These are phyloP conservation scores for Hippasteria phrygiana DNA, from an alignment of 53 echinoderm and acorn worm species.

Conservation along the genomic window DNA sequence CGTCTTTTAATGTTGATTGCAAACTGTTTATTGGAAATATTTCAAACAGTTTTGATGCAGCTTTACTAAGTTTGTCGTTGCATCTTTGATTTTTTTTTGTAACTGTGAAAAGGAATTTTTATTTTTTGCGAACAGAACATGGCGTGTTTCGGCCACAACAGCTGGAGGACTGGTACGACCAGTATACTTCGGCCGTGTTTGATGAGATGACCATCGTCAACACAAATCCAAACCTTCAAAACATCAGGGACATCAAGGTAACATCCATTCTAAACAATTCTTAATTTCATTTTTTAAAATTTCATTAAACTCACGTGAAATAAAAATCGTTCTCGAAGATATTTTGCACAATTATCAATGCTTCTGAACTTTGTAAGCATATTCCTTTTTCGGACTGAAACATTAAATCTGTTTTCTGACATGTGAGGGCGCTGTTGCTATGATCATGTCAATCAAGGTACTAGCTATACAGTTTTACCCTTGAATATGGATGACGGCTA, in stretches of 20 bases:
- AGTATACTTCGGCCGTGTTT: slow-evolving; percentile 75
- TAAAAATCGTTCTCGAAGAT: too few species aligned
- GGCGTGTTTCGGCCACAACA: slow-evolving; percentile 79
- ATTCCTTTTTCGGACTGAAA: neutral
- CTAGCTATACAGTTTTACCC: too few species aligned
- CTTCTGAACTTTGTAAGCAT: neutral
- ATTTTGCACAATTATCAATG: too few species aligned
- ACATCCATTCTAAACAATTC: neutral
- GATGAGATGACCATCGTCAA: slow-evolving; percentile 80
- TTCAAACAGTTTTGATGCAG: too few species aligned
- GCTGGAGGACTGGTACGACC: slow-evolving; percentile 85
- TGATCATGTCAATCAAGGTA: too few species aligned
- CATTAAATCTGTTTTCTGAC: too few species aligned
- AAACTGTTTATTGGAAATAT: too few species aligned
- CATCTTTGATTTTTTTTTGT: neutral
- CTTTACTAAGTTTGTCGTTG: neutral
- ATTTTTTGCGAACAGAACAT: slow-evolving; percentile 78
- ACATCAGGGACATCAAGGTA: slow-evolving; percentile 87
- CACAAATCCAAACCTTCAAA: slow-evolving; percentile 71
- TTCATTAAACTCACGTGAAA: too few species aligned
- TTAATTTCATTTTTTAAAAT: neutral
- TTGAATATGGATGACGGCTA: too few species aligned
- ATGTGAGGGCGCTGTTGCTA: too few species aligned
- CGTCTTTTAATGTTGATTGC: too few species aligned
- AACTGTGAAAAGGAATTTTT: too few species aligned